phyloP scores from a whole-genome alignment of 1,140 invertebrate genomes.

The Orchestia grillus region DNA sequence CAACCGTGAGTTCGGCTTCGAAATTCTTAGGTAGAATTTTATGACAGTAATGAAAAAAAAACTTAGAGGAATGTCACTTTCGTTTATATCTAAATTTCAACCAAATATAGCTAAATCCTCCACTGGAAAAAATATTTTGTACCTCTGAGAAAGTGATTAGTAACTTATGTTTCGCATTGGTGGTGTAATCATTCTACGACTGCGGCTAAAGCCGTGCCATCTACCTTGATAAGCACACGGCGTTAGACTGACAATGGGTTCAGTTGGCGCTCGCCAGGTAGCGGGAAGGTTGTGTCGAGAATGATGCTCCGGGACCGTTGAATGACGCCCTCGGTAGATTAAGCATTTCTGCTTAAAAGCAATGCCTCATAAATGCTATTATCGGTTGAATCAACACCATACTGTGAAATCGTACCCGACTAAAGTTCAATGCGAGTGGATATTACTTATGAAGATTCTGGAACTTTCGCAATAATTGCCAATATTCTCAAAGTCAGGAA shows the following conservation, averaged over 20 bases:
- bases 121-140: too few species aligned
- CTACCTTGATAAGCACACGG: neutral
- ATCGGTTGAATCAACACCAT: neutral
- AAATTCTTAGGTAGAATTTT: neutral
- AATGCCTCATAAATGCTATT: neutral
- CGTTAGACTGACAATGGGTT: neutral
- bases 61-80: too few species aligned
- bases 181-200: neutral
- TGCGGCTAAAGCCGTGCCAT: neutral
- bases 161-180: too few species aligned
- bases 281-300: neutral
- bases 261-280: conserved; percentile 24
- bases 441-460: neutral
- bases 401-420: neutral
- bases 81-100: too few species aligned
- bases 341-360: neutral
- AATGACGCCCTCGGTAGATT: neutral
- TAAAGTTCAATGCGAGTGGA: neutral
- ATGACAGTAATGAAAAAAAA: neutral
- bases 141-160: too few species aligned
- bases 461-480: neutral
- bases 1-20: neutral
- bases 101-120: too few species aligned
- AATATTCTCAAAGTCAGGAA: neutral
- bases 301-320: neutral